Base-by-base conservation (phyloP, 37 sponge, comb jelly and placozoan species). In the Cliona cf. orientalis region DNA sequence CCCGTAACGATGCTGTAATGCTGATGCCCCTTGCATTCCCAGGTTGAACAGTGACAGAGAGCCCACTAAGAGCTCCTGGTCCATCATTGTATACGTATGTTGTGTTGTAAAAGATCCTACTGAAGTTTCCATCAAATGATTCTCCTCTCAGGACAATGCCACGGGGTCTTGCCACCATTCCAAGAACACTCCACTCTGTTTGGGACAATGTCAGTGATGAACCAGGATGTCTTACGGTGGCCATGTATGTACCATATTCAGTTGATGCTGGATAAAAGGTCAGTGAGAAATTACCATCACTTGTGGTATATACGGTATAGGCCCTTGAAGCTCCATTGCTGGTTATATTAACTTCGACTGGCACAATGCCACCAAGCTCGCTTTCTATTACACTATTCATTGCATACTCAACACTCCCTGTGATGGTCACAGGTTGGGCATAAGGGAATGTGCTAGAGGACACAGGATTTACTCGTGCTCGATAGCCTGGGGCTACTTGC, bases 231-330 rank as follows among this genome's bases (percentile, higher is more conserved):
- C 71, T 49, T 57, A 43, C 70, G 38, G 43, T 28, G 3, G 62
- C 81, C 22, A 33, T 37, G 60, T 80, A 80, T 2, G 31, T 41
- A 28, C 81, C 81, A 58, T 80, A 80, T 69, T 80, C 81, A n/a
- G 60, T 70, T 58, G 61, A 31, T 17, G 81, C 42, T 36, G 81
- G 81, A 53, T 80, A 39, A 34, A 80, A 80, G 17, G 33, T 34
- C 7, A 34, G 6, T 5, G 71, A 69, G 33, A 80, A 80, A 40
- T 1, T 56, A 3, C 81, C 81, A 80, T 80, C 43, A 17, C 2
- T 25, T 3, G 1, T 49, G 17, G 71, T 70, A 61, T 39, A 69
- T 4, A 61, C 42, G n/a, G 17, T 69, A 6, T 70, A 3, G 23
- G 59, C 36, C 37, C 71, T 69, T 37, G 61, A 70, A 3, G 43